A percentile compares a stretch with the other conserved stretches of the same genome.
phyloP scores from a whole-genome alignment of 2,113 vertebrate genomes.

The Phainopepla nitens region DNA sequence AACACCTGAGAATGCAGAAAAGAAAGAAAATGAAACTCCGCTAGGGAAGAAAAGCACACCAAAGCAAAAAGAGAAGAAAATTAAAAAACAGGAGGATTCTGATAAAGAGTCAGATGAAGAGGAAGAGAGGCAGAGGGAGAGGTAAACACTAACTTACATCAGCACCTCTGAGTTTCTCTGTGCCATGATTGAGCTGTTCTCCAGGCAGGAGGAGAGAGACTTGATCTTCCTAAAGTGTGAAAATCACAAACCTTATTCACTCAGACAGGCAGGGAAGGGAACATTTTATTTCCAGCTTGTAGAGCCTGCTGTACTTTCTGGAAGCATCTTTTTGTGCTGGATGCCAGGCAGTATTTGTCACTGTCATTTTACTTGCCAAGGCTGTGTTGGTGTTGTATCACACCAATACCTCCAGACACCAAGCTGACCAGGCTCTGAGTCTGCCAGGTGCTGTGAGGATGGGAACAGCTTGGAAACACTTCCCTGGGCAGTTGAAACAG shows the following conservation, averaged over 20 bases:
- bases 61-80: conserved; percentile 77
- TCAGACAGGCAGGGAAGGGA: not conserved
- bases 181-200: not conserved
- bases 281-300: not conserved
- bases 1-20: conserved; percentile 63
- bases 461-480: not conserved
- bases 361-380: not conserved
- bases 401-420: not conserved
- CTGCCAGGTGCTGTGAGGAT: not conserved
- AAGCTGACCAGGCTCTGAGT: not conserved
- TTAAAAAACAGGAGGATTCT: conserved; percentile 83
- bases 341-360: not conserved
- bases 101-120: conserved; percentile 92
- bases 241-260: not conserved
- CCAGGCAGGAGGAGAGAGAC: not conserved
- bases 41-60: conserved; percentile 71
- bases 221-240: not conserved
- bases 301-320: not conserved
- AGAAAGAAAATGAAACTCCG: conserved; percentile 72
- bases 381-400: not conserved
- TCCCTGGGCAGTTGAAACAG: not conserved
- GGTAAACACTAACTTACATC: conserved; percentile 42
- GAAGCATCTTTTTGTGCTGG: not conserved
- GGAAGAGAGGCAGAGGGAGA: conserved; percentile 80
- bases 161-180: not conserved